phyloP scores from a whole-genome alignment of 1,140 invertebrate species.

The Episyrphus balteatus region DNA sequence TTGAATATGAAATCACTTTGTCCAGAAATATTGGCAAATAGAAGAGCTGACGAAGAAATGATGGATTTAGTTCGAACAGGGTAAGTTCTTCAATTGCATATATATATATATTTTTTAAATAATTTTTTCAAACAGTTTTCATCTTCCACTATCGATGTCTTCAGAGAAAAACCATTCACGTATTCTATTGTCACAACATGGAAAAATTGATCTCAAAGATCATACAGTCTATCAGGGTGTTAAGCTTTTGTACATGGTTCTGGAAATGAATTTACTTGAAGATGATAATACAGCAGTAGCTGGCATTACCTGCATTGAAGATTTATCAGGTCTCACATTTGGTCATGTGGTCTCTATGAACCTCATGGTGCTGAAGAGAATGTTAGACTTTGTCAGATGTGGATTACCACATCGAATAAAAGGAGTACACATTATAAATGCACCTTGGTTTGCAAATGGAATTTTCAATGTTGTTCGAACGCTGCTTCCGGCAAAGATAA shows the following conservation, averaged over 20 bases:
- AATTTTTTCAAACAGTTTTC: no score
- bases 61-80: no score
- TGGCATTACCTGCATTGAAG: constrained; percentile 40
- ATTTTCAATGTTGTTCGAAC: constrained; percentile 40
- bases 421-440: constrained; percentile 43
- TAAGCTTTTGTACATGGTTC: constrained; percentile 37
- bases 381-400: constrained; percentile 38
- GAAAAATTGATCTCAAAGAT: constrained; percentile 39
- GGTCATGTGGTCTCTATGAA: constrained; percentile 41
- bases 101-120: no score
- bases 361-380: constrained; percentile 37
- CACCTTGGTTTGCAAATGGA: constrained; percentile 38
- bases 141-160: constrained; percentile 31
- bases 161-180: constrained; percentile 37
- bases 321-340: constrained; percentile 37
- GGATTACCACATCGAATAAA: constrained; percentile 44
- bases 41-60: no score
- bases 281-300: constrained; percentile 37
- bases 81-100: no score
- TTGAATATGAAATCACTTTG: no score
- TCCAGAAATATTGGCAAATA: no score
- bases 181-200: constrained; percentile 40
- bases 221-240: constrained; percentile 33
- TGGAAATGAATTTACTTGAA: constrained; percentile 38
- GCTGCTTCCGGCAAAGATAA: constrained; percentile 43